These are phyloP conservation scores for Didymodactylos carnosus DNA, from an alignment of 2,888 invertebrate genomes.

Conservation along the genomic window DNA sequence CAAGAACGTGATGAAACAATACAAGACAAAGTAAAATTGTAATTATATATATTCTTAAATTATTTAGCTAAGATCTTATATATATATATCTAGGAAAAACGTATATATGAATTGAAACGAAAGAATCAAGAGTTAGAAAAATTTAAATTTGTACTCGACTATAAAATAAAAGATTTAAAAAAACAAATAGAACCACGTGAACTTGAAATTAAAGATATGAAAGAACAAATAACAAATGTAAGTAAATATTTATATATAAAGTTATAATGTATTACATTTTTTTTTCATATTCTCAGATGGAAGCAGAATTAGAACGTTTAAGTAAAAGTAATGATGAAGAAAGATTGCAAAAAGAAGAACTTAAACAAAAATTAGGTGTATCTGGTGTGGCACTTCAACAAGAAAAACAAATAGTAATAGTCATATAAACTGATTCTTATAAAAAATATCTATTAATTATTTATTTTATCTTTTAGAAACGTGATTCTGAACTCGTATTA, in stretches of 20 bases:
- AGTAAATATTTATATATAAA: neutral
- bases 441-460: neutral
- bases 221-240: conserved; percentile 47
- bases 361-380: conserved; percentile 54
- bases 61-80: neutral
- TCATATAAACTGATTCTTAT: too few species aligned
- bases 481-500: conserved; percentile 38
- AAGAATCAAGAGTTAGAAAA: conserved; percentile 68
- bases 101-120: conserved; percentile 59
- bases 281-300: conserved; percentile 51
- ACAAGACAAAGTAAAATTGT: conserved; percentile 45
- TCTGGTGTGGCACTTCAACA: conserved; percentile 50
- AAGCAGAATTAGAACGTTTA: conserved; percentile 56
- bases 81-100: conserved; percentile 42
- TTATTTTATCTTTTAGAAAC: conserved; percentile 20
- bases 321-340: conserved; percentile 51
- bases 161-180: conserved; percentile 67
- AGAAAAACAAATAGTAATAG: conserved; percentile 41
- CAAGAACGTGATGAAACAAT: conserved; percentile 61
- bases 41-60: conserved; percentile 9
- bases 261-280: neutral
- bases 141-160: conserved; percentile 67
- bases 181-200: conserved; percentile 67
- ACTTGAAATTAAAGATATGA: conserved; percentile 59
- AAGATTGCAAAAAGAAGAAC: conserved; percentile 53